phyloP scores from a whole-genome alignment of 2,797 vertebrate genomes.

The Sebastes goodei region DNA sequence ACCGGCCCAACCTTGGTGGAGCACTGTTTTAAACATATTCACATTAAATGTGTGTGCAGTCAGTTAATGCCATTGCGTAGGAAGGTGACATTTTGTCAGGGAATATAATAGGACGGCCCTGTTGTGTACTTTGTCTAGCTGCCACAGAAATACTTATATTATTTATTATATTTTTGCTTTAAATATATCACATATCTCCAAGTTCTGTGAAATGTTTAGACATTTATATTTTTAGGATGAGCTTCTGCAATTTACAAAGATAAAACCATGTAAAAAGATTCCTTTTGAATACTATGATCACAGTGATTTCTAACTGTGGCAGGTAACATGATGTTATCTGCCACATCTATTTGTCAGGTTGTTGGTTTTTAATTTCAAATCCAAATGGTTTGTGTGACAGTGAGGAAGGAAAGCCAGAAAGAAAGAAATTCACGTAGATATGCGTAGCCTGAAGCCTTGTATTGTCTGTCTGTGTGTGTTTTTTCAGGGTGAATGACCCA shows the following conservation, averaged over 20 bases:
- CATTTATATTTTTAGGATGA: neutral
- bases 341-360: neutral
- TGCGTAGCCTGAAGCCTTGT: neutral
- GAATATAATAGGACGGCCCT: neutral
- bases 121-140: neutral
- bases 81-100: neutral
- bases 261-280: neutral
- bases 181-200: neutral
- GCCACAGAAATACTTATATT: too few species aligned
- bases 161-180: neutral
- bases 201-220: neutral
- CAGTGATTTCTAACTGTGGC: neutral
- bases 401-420: neutral
- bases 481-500: neutral
- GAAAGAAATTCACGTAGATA: neutral
- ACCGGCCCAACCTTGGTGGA: neutral
- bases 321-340: neutral
- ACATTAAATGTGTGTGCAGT: neutral
- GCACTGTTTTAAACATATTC: neutral
- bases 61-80: neutral
- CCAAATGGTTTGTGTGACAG: slow-evolving; percentile 22
- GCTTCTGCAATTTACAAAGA: neutral
- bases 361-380: neutral
- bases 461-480: neutral
- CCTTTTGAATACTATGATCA: neutral